Base-by-base conservation (phyloP, 1,140 invertebrate genomes). In the Leptonema lineaticorne region DNA sequence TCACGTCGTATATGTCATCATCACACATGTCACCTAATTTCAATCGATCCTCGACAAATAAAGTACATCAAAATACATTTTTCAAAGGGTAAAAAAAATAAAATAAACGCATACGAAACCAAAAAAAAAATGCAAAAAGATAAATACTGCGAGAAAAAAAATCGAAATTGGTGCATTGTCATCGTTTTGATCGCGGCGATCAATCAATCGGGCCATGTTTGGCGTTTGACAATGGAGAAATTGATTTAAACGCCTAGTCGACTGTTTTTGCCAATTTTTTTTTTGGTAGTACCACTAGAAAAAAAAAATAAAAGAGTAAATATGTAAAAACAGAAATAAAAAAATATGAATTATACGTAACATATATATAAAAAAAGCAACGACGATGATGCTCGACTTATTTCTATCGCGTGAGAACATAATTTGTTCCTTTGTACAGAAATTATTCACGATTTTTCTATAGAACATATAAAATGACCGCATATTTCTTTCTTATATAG, bases 101-200 rank as follows among this genome's bases (percentile, higher is more conserved):
- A 11, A 48, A 48, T 48, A 20, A 7, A 27, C 27, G 26, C 7
- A 7, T 20, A 26, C 7, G 4, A n/a, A n/a, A n/a, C n/a, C 18
- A 62, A 62, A 62, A 29, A n/a, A 20, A 64, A 64, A 45, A 59
- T 59, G 28, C 30, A 16, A 59, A 27, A 59, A 5, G 18, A 37
- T 18, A 53, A 53, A 26, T 14, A 26, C 20, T 22, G 5, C 5
- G 5, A 48, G 16, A 48, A 48, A 16, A 57, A 28, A 16, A 57
- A 57, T n/a, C 53, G 46, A 48, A 41, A 14, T 11, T 9, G 59
- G 16, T 62, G 29, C 59, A 62, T 62, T 62, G 59, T 62, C 59
- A 24, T 62, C 59, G 20, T 62, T 62, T 62, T 27, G 59, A 62
- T 62, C 37, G 30, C 22, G 48, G 62, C 45, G 62, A 64, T 64